These are phyloP conservation scores for Rhinolophus sinicus DNA, from an alignment of 2,113 vertebrate genomes.

Conservation along the genomic window DNA sequence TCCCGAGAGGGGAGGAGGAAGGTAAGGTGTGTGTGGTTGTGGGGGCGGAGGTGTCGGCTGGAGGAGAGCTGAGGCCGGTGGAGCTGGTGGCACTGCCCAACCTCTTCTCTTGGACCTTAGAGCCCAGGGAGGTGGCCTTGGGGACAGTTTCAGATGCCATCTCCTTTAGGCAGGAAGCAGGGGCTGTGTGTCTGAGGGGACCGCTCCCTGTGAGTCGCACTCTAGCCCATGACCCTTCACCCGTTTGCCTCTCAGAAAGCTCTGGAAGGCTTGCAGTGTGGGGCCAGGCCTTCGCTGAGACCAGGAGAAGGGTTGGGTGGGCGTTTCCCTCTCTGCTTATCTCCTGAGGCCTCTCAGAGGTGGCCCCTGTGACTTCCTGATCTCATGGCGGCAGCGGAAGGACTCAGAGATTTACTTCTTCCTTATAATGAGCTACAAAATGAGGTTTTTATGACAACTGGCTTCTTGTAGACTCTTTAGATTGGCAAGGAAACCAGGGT, in stretches of 20 bases:
- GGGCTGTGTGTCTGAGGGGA: neutral
- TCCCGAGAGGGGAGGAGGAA: neutral
- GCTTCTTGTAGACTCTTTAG: neutral
- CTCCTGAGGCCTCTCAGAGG: neutral
- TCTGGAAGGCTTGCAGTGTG: neutral
- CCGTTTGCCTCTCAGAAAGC: neutral
- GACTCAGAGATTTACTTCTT: neutral
- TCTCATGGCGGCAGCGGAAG: neutral
- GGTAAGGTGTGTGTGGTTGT: neutral
- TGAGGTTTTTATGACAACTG: slow-evolving; percentile 56
- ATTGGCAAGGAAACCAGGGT: slow-evolving; percentile 34
- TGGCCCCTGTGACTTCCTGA: neutral
- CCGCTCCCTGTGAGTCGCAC: too few relatives aligned
- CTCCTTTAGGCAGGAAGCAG: neutral
- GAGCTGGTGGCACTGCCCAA: neutral
- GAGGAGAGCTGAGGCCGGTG: neutral
- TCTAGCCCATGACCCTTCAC: too few relatives aligned
- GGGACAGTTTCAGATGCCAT: neutral
- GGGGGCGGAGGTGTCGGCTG: neutral
- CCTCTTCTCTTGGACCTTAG: neutral
- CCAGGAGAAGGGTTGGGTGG: neutral
- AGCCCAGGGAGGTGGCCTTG: too few relatives aligned
- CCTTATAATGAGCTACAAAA: slow-evolving; percentile 15
- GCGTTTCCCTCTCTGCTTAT: rapidly evolving
- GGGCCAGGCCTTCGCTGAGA: neutral